These are phyloP conservation scores for Venturia canescens DNA, from an alignment of 1,140 invertebrate genomes.

Conservation along the genomic window DNA sequence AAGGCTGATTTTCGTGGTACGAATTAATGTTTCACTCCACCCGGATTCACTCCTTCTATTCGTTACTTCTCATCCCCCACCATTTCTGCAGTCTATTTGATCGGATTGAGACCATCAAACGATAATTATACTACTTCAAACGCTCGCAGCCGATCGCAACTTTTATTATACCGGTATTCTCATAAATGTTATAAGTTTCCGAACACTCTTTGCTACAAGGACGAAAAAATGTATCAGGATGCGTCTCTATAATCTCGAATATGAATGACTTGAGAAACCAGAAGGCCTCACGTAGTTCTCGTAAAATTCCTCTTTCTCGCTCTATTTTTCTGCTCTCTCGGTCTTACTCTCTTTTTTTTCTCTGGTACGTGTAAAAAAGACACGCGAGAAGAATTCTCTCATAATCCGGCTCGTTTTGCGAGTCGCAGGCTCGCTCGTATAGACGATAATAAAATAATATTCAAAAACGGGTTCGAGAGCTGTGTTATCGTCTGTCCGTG, in stretches of 20 bases:
- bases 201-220: background rate
- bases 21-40: background rate
- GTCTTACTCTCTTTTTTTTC: too few species aligned
- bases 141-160: too few species aligned
- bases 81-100: too few species aligned
- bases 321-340: too few species aligned
- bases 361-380: constrained; percentile 4
- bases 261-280: background rate
- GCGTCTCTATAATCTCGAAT: background rate
- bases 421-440: constrained; percentile 25
- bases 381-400: constrained; percentile 1
- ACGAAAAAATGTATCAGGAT: background rate
- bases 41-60: too few species aligned
- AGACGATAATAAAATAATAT: constrained; percentile 71
- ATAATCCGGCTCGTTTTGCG: constrained; percentile 23
- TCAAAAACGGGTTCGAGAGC: constrained; percentile 53
- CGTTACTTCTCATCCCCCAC: too few species aligned
- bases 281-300: constrained; percentile 13
- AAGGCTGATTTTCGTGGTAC: background rate
- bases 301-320: background rate
- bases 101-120: too few species aligned
- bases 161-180: too few species aligned
- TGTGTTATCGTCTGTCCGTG: constrained; percentile 50
- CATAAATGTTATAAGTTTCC: background rate
- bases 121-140: too few species aligned